Evolutionary conservation across 2,888 invertebrate genomes (phyloP), one percentile per base, ranked within the genome.

Genomic region (Euspilapteryx auroguttella): DNA sequence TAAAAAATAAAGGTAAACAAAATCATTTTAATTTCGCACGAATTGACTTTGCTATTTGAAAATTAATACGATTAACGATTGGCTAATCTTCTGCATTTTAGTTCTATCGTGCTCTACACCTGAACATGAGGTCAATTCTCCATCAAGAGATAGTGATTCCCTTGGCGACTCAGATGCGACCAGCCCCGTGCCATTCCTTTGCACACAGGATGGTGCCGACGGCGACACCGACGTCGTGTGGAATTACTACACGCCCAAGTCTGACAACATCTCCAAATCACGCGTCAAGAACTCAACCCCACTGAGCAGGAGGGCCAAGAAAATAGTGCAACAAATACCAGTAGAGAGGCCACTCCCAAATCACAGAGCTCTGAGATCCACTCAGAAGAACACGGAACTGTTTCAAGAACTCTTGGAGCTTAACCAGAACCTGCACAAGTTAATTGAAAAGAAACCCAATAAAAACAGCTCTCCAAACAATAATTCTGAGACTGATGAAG

Each of bases 211-310:
- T 51, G 77, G 75, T 8, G 54, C 63, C 2, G 69, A 71, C 35
- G 76, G 75, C 2, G 65, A 66, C 45, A 68, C 64, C 10, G 75
- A 76, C 41, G 76, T 77, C 10, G 57, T 77, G 8, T 77, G 76
- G 76, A 76, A 76, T 38, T 75, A 64, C 34, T 75, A 76, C 40
- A 71, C 76, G 1, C 75, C 76, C n/a, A 69, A 66, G 39, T 54
- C 75, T 7, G 58, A 55, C 10, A 42, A 59, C 17, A 38, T 44
- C 15, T 37, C 45, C 2, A 48, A 43, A 28, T 47, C 55, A 23
- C 44, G 49, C 0, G 33, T 43, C 2, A 65, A 61, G 49, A 65
- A 62, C 29, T 53, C 64, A 2, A 73, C 75, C 14, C 75, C 73
- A 7, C 45, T 71, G 1, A 68, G 65, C 34, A 51, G 58, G 17